These are phyloP conservation scores for Drosophila parthenogenetica DNA, from an alignment of 2,888 invertebrate genomes.

Conservation along the genomic window DNA sequence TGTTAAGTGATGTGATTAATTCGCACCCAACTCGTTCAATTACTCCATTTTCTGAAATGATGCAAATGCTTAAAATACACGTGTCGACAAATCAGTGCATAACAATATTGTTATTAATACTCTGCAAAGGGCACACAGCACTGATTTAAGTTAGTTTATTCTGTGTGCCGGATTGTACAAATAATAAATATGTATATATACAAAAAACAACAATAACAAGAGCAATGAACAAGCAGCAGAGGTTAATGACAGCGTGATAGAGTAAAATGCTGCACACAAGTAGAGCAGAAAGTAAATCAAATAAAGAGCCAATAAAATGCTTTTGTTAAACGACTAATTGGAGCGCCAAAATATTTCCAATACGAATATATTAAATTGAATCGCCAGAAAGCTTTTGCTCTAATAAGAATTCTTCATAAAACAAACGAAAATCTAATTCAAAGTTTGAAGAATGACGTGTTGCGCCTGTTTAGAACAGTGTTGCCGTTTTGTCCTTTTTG, in stretches of 20 bases:
- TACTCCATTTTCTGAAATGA: conserved; percentile 43
- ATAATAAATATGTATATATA: conserved; percentile 11
- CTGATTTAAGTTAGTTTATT: conserved; percentile 12
- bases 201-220: conserved; percentile 17
- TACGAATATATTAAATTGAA: neutral
- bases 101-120: conserved; percentile 9
- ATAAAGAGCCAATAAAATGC: conserved; percentile 42
- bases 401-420: neutral
- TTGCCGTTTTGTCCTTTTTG: too few species aligned
- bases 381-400: neutral
- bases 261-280: conserved; percentile 34
- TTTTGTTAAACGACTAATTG: conserved; percentile 27
- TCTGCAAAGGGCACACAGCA: neutral
- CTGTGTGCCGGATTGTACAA: conserved; percentile 3
- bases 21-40: conserved; percentile 41
- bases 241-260: conserved; percentile 54
- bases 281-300: conserved; percentile 25
- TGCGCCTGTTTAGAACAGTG: conserved; percentile 21
- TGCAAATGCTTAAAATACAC: conserved; percentile 23
- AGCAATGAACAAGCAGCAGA: conserved; percentile 10
- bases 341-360: conserved; percentile 13
- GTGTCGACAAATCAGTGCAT: conserved; percentile 21
- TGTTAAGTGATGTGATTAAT: conserved; percentile 46
- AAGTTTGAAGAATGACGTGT: conserved; percentile 21
- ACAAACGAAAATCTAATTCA: neutral